These are phyloP conservation scores for Echinometra lucunter DNA, from an alignment of 53 echinoderm and acorn worm genomes.

Conservation along the genomic window DNA sequence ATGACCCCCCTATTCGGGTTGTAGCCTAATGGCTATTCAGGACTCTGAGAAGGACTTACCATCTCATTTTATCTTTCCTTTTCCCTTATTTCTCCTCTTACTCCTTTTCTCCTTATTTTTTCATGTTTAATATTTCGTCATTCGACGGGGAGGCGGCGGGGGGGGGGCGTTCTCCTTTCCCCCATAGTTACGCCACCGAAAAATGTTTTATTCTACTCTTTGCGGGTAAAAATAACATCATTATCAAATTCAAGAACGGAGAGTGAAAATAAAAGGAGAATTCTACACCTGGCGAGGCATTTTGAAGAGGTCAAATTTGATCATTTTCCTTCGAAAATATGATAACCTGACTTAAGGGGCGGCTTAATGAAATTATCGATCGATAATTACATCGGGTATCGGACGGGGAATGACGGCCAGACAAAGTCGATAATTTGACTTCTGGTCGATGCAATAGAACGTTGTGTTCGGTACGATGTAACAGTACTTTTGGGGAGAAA, in stretches of 20 bases:
- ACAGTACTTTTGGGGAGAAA: too few relatives aligned
- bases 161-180: too few relatives aligned
- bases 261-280: background rate
- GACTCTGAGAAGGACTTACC: too few relatives aligned
- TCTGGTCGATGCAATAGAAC: background rate
- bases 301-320: conserved; percentile 39
- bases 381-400: conserved; percentile 32
- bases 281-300: conserved; percentile 35
- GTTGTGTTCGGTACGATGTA: too few relatives aligned
- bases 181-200: background rate
- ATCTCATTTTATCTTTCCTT: too few relatives aligned
- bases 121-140: too few relatives aligned
- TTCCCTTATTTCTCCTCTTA: too few relatives aligned
- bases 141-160: too few relatives aligned
- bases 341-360: conserved; percentile 58
- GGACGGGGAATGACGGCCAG: background rate
- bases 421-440: background rate
- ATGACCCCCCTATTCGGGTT: too few relatives aligned
- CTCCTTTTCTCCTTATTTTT: too few relatives aligned
- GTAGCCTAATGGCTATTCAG: too few relatives aligned
- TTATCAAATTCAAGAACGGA: background rate
- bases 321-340: conserved; percentile 54
- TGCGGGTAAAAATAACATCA: background rate
- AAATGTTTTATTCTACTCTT: too few relatives aligned
- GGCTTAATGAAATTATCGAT: conserved; percentile 61